Evolutionary conservation across 2,797 vertebrate species (phyloP).

Genomic region (Dendrocincla fuliginosa): DNA sequence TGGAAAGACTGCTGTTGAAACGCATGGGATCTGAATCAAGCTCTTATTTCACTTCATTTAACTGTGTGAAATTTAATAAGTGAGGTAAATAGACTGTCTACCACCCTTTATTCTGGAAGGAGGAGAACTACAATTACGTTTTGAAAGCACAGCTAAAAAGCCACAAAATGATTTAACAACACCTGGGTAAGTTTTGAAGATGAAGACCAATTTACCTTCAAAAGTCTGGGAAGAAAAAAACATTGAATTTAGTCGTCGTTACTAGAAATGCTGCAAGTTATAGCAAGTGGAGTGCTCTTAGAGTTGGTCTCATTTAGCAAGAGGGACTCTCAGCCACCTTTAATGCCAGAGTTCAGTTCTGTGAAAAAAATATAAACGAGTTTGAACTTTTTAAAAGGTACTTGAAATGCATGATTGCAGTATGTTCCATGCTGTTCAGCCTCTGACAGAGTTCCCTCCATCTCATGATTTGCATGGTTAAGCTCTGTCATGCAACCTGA

Average conservation of each 20-base stretch:
- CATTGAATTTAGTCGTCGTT: neutral
- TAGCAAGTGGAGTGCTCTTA: conserved; percentile 20
- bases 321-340: neutral
- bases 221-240: conserved; percentile 42
- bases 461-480: neutral
- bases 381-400: neutral
- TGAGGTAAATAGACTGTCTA: conserved; percentile 22
- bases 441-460: neutral
- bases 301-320: neutral
- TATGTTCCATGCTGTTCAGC: neutral
- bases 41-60: conserved; percentile 34
- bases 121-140: conserved; percentile 23
- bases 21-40: neutral
- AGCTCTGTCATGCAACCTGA: neutral
- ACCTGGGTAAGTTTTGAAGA: conserved; percentile 54
- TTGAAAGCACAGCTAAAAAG: conserved; percentile 39
- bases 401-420: neutral
- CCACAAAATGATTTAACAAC: conserved; percentile 42
- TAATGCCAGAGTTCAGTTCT: neutral
- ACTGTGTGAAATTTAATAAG: conserved; percentile 46
- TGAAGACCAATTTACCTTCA: conserved; percentile 46
- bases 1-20: conserved; percentile 16
- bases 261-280: conserved; percentile 21
- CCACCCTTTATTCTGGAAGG: neutral
- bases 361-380: neutral